Base-by-base conservation (phyloP, 2,888 invertebrate genomes). In the Epiperipatus broadwayi region DNA sequence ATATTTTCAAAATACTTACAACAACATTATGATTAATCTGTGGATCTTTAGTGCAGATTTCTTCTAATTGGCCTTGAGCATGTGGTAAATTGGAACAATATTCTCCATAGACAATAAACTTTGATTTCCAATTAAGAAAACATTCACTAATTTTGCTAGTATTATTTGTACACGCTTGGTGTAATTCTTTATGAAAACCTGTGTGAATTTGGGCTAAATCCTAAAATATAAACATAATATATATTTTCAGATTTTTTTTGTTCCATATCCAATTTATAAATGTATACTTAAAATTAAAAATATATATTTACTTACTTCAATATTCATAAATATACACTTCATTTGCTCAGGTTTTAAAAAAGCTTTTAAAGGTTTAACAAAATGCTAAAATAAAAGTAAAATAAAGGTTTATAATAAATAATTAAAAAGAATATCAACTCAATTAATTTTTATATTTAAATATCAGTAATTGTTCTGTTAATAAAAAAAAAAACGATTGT, bases 31-130 rank as follows among this genome's bases (percentile, higher is more conserved):
- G 71, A 52, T 69, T 71, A 45, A 79, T 65, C 3, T 59, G 52
- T 44, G 71, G 70, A 53, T 73, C 75, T 43, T 68, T 70, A 20
- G 71, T 66, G 49, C 77, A 77, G 4, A 76, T 55, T 29, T 76
- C 72, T 58, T 84, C 83, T 41, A 95, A 69, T 41, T 73, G 67
- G 45, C 75, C 75, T 55, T 87, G 84, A n/a, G 91, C 89, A 38
- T 68, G 67, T 1, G 85, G 78, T 43, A 97, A 69, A 60, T 87
- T 84, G 33, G 91, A 80, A 64, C 95, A 95, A 61, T 91, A 97
- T 54, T 81, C 79, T 10, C 91, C 93, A 55, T 97, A 97, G 39
- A 87, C 71, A 22, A 93, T 70, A 56, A 97, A 78, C 43, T 77
- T 74, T 55, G 84, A 80, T 50, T 87, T 75, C 72, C 79, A 87